These are phyloP conservation scores for Lasioglossum baleicum DNA, from an alignment of 1,140 invertebrate species.

Conservation along the genomic window DNA sequence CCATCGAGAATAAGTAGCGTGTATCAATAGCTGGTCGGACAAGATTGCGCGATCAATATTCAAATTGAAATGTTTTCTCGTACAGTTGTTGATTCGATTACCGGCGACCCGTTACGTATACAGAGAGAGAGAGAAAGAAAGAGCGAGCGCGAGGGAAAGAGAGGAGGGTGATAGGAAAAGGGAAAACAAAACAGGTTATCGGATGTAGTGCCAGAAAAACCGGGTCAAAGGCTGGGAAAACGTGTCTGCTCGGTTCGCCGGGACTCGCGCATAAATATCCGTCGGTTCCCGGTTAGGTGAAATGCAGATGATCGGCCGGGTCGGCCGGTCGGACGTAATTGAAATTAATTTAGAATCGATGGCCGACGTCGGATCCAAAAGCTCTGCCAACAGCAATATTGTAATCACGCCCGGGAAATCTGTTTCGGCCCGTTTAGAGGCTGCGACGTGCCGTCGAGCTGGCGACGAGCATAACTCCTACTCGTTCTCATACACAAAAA, in stretches of 20 bases:
- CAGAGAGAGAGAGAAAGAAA: background rate
- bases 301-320: background rate
- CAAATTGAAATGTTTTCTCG: slow-evolving; percentile 10
- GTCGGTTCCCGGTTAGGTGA: background rate
- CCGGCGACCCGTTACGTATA: background rate
- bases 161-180: background rate
- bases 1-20: slow-evolving; percentile 1
- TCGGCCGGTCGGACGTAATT: background rate
- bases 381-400: slow-evolving; percentile 12
- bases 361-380: background rate
- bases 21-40: background rate
- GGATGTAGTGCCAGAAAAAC: background rate
- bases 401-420: slow-evolving; percentile 32
- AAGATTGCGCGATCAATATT: slow-evolving; percentile 1
- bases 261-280: slow-evolving; percentile 7
- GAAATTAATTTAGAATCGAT: slow-evolving; percentile 46
- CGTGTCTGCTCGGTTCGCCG: background rate
- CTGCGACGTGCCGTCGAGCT: too few relatives aligned
- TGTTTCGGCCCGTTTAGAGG: background rate
- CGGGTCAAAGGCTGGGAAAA: slow-evolving; percentile 7
- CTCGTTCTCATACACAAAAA: too few relatives aligned
- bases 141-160: background rate
- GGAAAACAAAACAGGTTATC: background rate
- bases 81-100: slow-evolving; percentile 2
- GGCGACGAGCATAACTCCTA: too few relatives aligned